Base-by-base conservation (phyloP, 2,797 vertebrate species). In the Neomorphus geoffroyi region DNA sequence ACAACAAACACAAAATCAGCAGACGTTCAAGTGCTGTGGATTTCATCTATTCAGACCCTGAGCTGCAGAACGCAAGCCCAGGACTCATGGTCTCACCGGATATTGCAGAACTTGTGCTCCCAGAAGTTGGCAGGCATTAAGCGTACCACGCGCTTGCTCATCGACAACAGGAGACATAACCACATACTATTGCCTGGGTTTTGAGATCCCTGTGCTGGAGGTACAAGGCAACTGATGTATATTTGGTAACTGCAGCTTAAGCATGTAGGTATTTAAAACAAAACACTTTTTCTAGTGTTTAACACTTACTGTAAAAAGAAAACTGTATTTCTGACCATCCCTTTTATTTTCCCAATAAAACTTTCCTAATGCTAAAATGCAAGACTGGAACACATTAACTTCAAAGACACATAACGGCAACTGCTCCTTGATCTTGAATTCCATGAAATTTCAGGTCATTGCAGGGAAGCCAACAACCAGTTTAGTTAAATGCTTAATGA, bases 401-500 rank as follows among this genome's bases (percentile, higher is more conserved):
- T 96, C 93, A 95, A 96, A 96, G 93, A 56, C 79, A 39, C 26
- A 13, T 18, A 88, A 92, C 60, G 82, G 86, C 86, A 95, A 96
- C 89, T 66, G 82, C 54, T 94, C 93, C 96, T 96, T 97, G 96
- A 97, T 97, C 92, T 89, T 72, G 91, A 95, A 96, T 95, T 96
- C 94, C 96, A 94, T 93, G 94, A 97, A 96, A 97, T 95, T 96
- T 91, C 96, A 75, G 96, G 94, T 94, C 96, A 95, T 86, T 91
- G 90, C 82, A 70, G 51, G 86, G 70, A 97, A 96, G 74, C 64
- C 86, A 94, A 89, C 89, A 75, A 85, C 60, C 78, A 95, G 91
- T 95, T 97, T 86, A 78, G 86, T 92, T 95, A 94, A 94, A 95
- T 83, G 80, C 80, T 82, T 93, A 96, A 94, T 88, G 93, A 90